These are phyloP conservation scores for Chloroceryle inda DNA, from an alignment of 2,797 vertebrate genomes.

Conservation along the genomic window DNA sequence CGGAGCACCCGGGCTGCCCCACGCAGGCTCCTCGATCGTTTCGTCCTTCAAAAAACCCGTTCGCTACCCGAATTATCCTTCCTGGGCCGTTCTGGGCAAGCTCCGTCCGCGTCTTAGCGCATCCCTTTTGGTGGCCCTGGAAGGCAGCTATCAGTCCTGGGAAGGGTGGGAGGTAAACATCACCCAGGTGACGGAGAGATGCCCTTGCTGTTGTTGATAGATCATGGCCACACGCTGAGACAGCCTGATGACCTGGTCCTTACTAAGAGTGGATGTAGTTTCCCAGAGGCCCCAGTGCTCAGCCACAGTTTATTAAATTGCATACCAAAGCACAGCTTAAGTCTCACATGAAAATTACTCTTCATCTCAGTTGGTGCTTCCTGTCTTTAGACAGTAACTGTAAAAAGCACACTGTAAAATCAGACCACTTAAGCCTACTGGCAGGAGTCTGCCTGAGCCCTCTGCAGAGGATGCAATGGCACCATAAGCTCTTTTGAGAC, in stretches of 20 bases:
- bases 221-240: fast-evolving
- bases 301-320: too few relatives aligned
- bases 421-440: fast-evolving
- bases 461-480: neutral
- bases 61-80: neutral
- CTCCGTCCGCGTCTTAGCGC: too few relatives aligned
- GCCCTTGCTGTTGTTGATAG: neutral
- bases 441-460: neutral
- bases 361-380: fast-evolving
- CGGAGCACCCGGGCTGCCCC: neutral
- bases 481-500: neutral
- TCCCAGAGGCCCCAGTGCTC: neutral
- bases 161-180: too few relatives aligned
- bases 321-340: neutral
- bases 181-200: neutral
- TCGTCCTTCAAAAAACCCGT: neutral
- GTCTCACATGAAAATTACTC: neutral
- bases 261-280: fast-evolving
- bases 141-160: neutral
- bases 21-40: neutral
- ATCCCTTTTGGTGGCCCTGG: neutral
- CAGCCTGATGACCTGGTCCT: neutral
- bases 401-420: neutral
- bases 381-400: neutral
- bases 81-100: neutral